Evolutionary conservation across 2,113 vertebrate genomes (phyloP).

Genomic region (Entelurus aequoreus): DNA sequence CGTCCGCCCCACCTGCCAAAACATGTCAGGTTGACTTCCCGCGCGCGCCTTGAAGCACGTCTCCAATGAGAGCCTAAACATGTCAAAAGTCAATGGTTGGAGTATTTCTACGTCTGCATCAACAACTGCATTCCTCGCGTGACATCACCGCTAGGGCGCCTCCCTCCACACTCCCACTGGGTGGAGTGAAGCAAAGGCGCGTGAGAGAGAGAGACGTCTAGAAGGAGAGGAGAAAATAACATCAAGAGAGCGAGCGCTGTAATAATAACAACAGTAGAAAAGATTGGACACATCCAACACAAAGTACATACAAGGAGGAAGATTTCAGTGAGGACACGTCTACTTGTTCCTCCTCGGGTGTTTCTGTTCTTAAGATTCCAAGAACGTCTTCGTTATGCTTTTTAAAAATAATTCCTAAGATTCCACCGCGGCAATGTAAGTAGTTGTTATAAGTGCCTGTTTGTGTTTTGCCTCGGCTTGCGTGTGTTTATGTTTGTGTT

Average conservation of each 20-base stretch:
- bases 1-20: slow-evolving; percentile 22
- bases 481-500: slow-evolving; percentile 36
- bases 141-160: slow-evolving; percentile 72
- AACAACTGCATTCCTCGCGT: slow-evolving; percentile 74
- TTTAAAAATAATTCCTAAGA: background rate
- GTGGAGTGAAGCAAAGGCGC: slow-evolving; percentile 56
- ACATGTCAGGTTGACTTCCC: slow-evolving; percentile 4
- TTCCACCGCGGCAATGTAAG: background rate
- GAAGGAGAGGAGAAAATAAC: slow-evolving; percentile 42
- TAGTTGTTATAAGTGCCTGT: slow-evolving; percentile 2
- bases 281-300: background rate
- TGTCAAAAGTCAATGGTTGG: background rate
- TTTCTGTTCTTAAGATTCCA: slow-evolving; percentile 14
- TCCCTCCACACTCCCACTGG: slow-evolving; percentile 66
- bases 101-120: slow-evolving; percentile 32
- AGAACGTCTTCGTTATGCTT: background rate
- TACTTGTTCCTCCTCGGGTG: slow-evolving; percentile 13
- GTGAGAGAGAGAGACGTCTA: background rate
- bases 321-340: slow-evolving; percentile 26
- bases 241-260: slow-evolving; percentile 23
- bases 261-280: slow-evolving; percentile 11
- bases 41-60: slow-evolving; percentile 6
- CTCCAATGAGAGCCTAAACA: too few relatives aligned
- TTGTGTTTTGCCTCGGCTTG: slow-evolving; percentile 19
- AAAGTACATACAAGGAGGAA: background rate